phyloP scores from a whole-genome alignment of 2,797 vertebrate species.

The Danionella dracula region DNA sequence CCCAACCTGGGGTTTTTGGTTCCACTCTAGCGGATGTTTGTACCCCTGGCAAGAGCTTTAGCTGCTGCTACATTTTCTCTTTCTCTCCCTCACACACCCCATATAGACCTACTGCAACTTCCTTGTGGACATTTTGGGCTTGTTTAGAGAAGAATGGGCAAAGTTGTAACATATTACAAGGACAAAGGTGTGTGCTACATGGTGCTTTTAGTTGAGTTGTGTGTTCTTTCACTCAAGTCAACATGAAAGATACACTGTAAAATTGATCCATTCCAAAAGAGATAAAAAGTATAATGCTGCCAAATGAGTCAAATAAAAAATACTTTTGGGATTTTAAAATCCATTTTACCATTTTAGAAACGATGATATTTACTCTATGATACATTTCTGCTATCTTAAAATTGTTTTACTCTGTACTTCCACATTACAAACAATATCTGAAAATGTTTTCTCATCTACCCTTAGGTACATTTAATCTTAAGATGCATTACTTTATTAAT shows the following conservation, averaged over 20 bases:
- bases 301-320: background rate
- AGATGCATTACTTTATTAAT: too few species aligned
- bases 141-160: slow-evolving; percentile 8
- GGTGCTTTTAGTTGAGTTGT: slow-evolving; percentile 7
- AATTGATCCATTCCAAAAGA: background rate
- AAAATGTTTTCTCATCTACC: too few species aligned
- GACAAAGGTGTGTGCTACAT: background rate
- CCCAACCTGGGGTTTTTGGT: slow-evolving; percentile 76
- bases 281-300: background rate
- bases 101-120: slow-evolving; percentile 20
- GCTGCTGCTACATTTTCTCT: slow-evolving; percentile 14
- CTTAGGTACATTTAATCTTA: too few species aligned
- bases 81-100: background rate
- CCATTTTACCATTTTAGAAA: too few species aligned
- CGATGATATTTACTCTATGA: too few species aligned
- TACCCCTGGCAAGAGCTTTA: slow-evolving; percentile 10
- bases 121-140: slow-evolving; percentile 7
- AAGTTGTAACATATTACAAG: background rate
- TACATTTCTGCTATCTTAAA: too few species aligned
- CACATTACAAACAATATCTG: too few species aligned
- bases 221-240: background rate
- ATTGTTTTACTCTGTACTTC: too few species aligned
- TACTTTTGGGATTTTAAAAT: too few species aligned
- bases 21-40: slow-evolving; percentile 67
- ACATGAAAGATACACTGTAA: slow-evolving; percentile 4